A percentile compares a stretch with the other conserved stretches of the same genome.
phyloP scores from a whole-genome alignment of 2,888 invertebrate species.

The Diadegma fenestrale region DNA sequence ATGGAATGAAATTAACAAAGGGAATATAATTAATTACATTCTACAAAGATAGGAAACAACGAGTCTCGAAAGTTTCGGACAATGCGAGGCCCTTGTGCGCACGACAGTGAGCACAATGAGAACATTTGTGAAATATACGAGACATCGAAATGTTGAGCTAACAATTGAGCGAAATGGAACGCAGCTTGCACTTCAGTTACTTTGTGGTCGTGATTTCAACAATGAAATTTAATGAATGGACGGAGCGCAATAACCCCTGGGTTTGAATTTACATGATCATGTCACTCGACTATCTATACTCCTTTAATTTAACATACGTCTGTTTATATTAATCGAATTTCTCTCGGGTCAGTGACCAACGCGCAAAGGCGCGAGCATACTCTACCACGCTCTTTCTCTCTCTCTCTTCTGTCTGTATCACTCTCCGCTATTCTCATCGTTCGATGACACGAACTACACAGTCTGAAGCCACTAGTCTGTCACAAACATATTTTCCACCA shows the following conservation, averaged over 20 bases:
- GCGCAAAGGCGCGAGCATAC: slow-evolving; percentile 48
- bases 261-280: not conserved
- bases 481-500: slow-evolving; percentile 45
- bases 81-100: not conserved
- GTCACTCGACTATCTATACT: not conserved
- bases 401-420: slow-evolving; percentile 24
- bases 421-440: slow-evolving; percentile 63
- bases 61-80: slow-evolving; percentile 23
- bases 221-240: slow-evolving; percentile 22
- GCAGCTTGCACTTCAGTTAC: not conserved
- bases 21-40: slow-evolving; percentile 7
- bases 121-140: not conserved
- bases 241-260: slow-evolving; percentile 21
- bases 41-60: not conserved
- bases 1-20: not conserved
- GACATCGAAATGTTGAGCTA: slow-evolving; percentile 12
- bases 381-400: slow-evolving; percentile 28
- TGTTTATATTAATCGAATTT: slow-evolving; percentile 40
- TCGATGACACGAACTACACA: slow-evolving; percentile 62
- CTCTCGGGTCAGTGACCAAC: slow-evolving; percentile 62
- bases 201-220: not conserved
- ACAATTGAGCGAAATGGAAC: slow-evolving; percentile 20
- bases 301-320: not conserved
- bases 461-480: slow-evolving; percentile 40
- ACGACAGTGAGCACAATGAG: not conserved